phyloP scores from a whole-genome alignment of 2,888 invertebrate species.

The Petrolisthes manimaculis region DNA sequence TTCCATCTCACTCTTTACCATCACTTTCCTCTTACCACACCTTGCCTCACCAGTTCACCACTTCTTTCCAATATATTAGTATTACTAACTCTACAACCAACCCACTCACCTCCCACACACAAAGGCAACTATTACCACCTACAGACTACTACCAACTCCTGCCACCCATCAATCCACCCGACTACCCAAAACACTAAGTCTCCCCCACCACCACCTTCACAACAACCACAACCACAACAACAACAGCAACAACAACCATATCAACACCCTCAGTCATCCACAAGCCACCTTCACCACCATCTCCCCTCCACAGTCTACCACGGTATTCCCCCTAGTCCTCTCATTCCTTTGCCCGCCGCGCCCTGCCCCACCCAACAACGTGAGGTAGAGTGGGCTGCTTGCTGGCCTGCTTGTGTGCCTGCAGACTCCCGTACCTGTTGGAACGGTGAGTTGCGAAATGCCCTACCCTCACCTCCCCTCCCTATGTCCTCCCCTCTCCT shows the following conservation, averaged over 20 bases:
- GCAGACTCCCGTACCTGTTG: constrained; percentile 29
- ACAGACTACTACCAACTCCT: too few relatives aligned
- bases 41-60: neutral
- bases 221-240: too few relatives aligned
- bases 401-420: constrained; percentile 17
- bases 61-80: neutral
- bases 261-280: too few relatives aligned
- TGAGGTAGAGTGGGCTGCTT: neutral
- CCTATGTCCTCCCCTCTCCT: neutral
- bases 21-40: neutral
- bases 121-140: too few relatives aligned
- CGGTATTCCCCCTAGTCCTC: neutral
- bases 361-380: neutral
- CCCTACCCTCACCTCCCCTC: neutral
- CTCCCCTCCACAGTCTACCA: neutral
- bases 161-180: too few relatives aligned
- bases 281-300: neutral
- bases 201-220: too few relatives aligned
- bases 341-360: neutral
- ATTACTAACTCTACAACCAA: too few relatives aligned
- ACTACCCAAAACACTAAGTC: too few relatives aligned
- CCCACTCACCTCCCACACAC: too few relatives aligned
- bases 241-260: too few relatives aligned
- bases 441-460: constrained; percentile 35
- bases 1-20: neutral